Evolutionary conservation across 2,797 vertebrate genomes (phyloP).

Genomic region (Dallia pectoralis): DNA sequence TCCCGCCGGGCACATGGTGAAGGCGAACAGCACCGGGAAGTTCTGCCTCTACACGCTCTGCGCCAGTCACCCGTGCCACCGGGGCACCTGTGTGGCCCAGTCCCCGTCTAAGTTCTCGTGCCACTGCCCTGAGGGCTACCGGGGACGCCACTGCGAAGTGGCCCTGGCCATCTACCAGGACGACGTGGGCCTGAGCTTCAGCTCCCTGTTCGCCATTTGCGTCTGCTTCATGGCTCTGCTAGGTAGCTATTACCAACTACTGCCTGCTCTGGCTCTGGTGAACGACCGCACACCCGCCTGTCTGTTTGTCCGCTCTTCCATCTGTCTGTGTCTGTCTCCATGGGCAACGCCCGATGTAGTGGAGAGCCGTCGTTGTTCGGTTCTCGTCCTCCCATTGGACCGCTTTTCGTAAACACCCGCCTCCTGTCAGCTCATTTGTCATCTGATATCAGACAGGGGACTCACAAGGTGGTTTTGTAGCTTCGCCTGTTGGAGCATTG

Average conservation of each 20-base stretch:
- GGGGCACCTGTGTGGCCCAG: conserved; percentile 83
- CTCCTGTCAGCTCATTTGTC: background rate
- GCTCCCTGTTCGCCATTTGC: conserved; percentile 87
- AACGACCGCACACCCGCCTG: conserved; percentile 19
- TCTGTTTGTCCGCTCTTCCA: no score
- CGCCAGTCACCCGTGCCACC: conserved; percentile 80
- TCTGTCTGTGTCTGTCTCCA: conserved; percentile 16
- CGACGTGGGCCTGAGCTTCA: conserved; percentile 87
- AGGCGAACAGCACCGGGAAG: conserved; percentile 78
- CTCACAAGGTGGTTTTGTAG: no score
- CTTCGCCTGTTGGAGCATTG: no score
- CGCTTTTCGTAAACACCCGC: background rate
- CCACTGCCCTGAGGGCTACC: conserved; percentile 82
- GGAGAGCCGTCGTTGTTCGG: background rate
- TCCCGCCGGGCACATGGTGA: conserved; percentile 80
- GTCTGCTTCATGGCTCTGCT: conserved; percentile 87
- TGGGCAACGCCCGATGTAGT: conserved; percentile 2
- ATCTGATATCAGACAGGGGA: background rate
- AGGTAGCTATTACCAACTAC: conserved; percentile 75
- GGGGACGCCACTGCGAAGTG: conserved; percentile 82
- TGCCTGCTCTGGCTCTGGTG: conserved; percentile 54
- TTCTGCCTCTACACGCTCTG: conserved; percentile 83
- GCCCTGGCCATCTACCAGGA: conserved; percentile 81
- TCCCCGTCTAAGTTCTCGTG: conserved; percentile 83
- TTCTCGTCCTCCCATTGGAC: background rate